Percentiles rank a stretch among this genome's conserved stretches.
Evolutionary conservation across 1,140 invertebrate genomes (phyloP).

Genomic region (Cataglyphis hispanica): DNA sequence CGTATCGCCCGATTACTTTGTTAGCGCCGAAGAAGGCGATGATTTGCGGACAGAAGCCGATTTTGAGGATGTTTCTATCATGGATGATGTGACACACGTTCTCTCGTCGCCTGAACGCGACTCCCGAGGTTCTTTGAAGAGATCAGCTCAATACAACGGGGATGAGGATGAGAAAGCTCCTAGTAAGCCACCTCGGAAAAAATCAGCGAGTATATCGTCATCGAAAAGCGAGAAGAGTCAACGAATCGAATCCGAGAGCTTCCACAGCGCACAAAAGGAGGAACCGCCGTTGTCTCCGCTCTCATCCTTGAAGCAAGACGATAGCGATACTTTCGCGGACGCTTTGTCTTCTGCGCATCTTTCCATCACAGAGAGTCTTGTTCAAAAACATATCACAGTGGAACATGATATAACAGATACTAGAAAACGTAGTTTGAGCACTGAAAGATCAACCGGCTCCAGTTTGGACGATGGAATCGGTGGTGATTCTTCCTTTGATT

Average conservation of each 20-base stretch:
- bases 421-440: slow-evolving; percentile 71
- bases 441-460: slow-evolving; percentile 63
- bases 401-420: slow-evolving; percentile 45
- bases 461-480: slow-evolving; percentile 72
- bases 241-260: slow-evolving; percentile 81
- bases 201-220: slow-evolving; percentile 75
- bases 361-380: slow-evolving; percentile 67
- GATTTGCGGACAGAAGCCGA: slow-evolving; percentile 94
- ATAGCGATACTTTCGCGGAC: slow-evolving; percentile 83
- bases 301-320: slow-evolving; percentile 73
- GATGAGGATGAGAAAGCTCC: slow-evolving; percentile 73
- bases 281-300: slow-evolving; percentile 70
- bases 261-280: slow-evolving; percentile 82
- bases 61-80: slow-evolving; percentile 93
- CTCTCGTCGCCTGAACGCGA: slow-evolving; percentile 72
- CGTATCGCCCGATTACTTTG: slow-evolving; percentile 94
- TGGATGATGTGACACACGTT: slow-evolving; percentile 89
- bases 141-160: slow-evolving; percentile 47
- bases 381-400: background rate
- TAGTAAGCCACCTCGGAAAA: slow-evolving; percentile 79
- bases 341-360: slow-evolving; percentile 78
- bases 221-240: slow-evolving; percentile 80
- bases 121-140: slow-evolving; percentile 72
- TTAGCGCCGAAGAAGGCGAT: slow-evolving; percentile 92
- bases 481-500: slow-evolving; percentile 76